Evolutionary conservation across 2,888 invertebrate species (phyloP).

Genomic region (Bursaphelenchus okinawaensis): DNA sequence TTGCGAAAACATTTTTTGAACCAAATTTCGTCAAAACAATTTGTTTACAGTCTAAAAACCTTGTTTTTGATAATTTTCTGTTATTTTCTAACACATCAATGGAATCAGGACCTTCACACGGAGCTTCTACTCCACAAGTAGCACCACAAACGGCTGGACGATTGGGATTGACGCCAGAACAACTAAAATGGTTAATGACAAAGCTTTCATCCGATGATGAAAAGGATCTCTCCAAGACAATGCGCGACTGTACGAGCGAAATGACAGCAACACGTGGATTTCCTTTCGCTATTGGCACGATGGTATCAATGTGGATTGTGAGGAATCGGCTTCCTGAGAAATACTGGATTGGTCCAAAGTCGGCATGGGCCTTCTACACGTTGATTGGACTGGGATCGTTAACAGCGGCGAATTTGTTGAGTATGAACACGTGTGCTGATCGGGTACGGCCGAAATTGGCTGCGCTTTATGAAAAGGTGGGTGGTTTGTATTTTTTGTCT

Average conservation of each 20-base stretch:
- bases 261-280: constrained; percentile 43
- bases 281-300: constrained; percentile 38
- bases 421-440: constrained; percentile 42
- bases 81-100: too few species aligned
- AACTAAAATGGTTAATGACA: constrained; percentile 37
- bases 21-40: background rate
- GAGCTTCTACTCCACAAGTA: too few species aligned
- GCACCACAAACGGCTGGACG: background rate
- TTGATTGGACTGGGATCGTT: constrained; percentile 44
- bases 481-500: too few species aligned
- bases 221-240: constrained; percentile 33
- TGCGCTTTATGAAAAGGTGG: constrained; percentile 20
- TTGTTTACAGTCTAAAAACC: too few species aligned
- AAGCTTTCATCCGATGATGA: constrained; percentile 46
- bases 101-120: background rate
- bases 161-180: constrained; percentile 25
- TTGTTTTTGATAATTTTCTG: too few species aligned
- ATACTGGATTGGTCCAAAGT: constrained; percentile 49
- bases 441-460: constrained; percentile 34
- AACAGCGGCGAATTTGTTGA: constrained; percentile 38
- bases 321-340: constrained; percentile 39
- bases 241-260: constrained; percentile 40
- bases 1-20: background rate
- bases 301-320: constrained; percentile 43
- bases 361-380: constrained; percentile 44